Evolutionary conservation across 2,888 invertebrate species (phyloP).

Genomic region (Smittia aterrima): DNA sequence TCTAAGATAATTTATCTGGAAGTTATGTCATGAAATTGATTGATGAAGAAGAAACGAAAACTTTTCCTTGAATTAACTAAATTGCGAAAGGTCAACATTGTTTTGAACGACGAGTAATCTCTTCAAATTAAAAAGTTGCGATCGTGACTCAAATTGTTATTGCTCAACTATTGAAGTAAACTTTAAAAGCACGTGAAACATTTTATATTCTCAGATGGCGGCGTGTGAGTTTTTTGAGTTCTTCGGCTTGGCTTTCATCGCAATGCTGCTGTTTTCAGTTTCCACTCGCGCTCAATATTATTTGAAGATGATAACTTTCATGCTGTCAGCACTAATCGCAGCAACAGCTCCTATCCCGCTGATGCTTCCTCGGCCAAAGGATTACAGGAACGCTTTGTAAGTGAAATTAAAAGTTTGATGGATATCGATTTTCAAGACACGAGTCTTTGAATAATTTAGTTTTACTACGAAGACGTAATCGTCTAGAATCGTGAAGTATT

Average conservation of each 20-base stretch:
- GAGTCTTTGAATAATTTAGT: neutral
- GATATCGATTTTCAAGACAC: neutral
- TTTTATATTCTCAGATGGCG: slow-evolving; percentile 21
- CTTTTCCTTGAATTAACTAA: too few relatives aligned
- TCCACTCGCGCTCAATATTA: slow-evolving; percentile 64
- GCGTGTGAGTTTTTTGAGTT: slow-evolving; percentile 45
- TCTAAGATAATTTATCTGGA: too few relatives aligned
- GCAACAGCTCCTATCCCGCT: slow-evolving; percentile 66
- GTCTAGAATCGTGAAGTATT: neutral
- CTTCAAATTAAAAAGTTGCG: too few relatives aligned
- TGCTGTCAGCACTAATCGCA: slow-evolving; percentile 62
- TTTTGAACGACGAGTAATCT: too few relatives aligned
- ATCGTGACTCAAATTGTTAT: too few relatives aligned
- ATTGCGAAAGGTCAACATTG: too few relatives aligned
- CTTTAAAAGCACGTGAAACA: too few relatives aligned
- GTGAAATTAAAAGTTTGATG: slow-evolving; percentile 50
- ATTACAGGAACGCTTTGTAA: slow-evolving; percentile 78
- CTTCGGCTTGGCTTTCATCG: slow-evolving; percentile 49
- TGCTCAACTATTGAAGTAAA: too few relatives aligned
- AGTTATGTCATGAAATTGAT: too few relatives aligned
- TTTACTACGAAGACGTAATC: neutral
- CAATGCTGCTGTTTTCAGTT: slow-evolving; percentile 49
- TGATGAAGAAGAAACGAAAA: too few relatives aligned
- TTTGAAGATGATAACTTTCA: slow-evolving; percentile 64
- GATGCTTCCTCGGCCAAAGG: slow-evolving; percentile 70